These are phyloP conservation scores for Sebastes glaucus DNA, from an alignment of 2,797 vertebrate genomes.

Conservation along the genomic window DNA sequence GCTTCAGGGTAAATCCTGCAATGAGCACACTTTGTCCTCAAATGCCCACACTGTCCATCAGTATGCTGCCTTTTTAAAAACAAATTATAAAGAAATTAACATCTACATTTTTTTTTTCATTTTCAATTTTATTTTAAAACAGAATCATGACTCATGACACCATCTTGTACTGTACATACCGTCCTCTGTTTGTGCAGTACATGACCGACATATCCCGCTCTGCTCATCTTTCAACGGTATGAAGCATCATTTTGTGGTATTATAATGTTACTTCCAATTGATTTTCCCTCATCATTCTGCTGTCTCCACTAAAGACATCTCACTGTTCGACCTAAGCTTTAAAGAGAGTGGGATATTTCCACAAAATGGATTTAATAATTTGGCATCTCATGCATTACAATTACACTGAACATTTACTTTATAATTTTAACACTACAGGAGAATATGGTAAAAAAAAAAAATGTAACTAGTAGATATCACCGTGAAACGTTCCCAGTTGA, in stretches of 20 bases:
- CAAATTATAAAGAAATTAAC: slow-evolving; percentile 1
- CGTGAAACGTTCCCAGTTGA: no score
- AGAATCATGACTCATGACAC: not conserved
- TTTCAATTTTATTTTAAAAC: not conserved
- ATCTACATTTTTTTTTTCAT: not conserved
- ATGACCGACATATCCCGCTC: not conserved
- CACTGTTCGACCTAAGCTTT: not conserved
- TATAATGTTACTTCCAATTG: not conserved
- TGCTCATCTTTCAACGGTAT: not conserved
- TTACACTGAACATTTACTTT: not conserved
- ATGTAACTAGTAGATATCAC: no score
- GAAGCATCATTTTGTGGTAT: not conserved
- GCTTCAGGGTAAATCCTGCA: slow-evolving; percentile 46
- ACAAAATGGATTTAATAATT: not conserved
- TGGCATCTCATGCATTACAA: not conserved
- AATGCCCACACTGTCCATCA: slow-evolving; percentile 7
- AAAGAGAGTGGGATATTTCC: not conserved
- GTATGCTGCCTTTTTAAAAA: not conserved
- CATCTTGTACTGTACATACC: not conserved
- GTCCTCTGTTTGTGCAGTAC: not conserved
- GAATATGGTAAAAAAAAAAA: no score
- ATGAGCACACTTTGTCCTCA: slow-evolving; percentile 49
- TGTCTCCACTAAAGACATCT: not conserved
- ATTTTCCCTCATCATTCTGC: not conserved
- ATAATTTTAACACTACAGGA: not conserved